Conservation (phyloP, 2,113 vertebrate species). For the Otis tarda region DNA sequence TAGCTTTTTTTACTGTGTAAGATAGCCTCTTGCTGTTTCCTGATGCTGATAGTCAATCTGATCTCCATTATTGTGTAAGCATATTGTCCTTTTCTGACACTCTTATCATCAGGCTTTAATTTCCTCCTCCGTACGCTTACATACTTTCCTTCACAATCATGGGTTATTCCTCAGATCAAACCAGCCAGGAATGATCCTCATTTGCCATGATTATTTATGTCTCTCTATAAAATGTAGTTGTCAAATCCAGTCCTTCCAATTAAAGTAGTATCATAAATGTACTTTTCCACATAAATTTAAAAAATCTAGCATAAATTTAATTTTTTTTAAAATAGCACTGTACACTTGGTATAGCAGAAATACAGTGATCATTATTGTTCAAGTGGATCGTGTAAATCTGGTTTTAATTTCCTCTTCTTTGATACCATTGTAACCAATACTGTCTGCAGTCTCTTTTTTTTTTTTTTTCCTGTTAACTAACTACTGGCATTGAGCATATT, state of each 20-base stretch:
- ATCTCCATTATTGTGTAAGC: neutral
- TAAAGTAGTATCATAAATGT: neutral
- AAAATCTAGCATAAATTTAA: neutral
- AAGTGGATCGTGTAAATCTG: neutral
- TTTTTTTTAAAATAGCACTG: neutral
- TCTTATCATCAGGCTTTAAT: neutral
- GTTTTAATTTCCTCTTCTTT: neutral
- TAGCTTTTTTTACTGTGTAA: constrained; percentile 1
- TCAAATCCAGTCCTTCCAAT: neutral
- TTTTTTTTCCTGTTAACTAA: neutral
- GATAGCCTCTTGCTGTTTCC: neutral
- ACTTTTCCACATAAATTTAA: neutral
- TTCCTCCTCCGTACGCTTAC: neutral
- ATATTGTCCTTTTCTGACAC: neutral
- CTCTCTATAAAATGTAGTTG: neutral
- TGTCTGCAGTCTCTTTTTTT: neutral
- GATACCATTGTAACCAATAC: neutral
- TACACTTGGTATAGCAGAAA: neutral
- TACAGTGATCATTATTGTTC: neutral
- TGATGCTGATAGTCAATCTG: neutral
- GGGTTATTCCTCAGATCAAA: neutral
- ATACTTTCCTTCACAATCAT: neutral
- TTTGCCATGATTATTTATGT: neutral
- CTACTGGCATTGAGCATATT: neutral
- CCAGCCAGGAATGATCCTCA: neutral